phyloP scores from a whole-genome alignment of 2,888 invertebrate genomes.

The Lissocephala sabroskyi region DNA sequence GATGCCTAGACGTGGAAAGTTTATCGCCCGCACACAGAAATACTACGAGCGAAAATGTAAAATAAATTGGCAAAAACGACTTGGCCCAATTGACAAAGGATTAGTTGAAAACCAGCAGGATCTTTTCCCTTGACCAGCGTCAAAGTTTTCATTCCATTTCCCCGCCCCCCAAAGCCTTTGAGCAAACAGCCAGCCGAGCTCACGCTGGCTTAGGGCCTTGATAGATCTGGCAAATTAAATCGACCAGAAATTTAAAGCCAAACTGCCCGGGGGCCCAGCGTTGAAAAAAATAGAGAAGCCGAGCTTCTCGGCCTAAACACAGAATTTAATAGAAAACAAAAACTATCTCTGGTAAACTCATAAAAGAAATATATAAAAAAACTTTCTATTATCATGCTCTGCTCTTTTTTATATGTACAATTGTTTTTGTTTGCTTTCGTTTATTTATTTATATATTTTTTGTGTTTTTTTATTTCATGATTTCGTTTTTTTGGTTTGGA shows the following conservation, averaged over 20 bases:
- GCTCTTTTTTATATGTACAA: conserved; percentile 78
- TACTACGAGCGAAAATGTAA: conserved; percentile 19
- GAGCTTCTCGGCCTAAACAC: conserved; percentile 26
- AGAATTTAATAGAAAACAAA: conserved; percentile 27
- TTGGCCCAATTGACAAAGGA: conserved; percentile 25
- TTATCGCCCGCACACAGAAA: conserved; percentile 35
- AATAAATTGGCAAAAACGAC: conserved; percentile 32
- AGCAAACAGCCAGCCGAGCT: too few species aligned
- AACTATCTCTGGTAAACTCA: conserved; percentile 42
- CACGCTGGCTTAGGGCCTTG: too few species aligned
- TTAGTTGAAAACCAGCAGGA: background rate
- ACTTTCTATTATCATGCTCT: conserved; percentile 67
- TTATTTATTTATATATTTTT: conserved; percentile 25
- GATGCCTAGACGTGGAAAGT: conserved; percentile 56
- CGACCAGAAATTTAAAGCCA: conserved; percentile 37
- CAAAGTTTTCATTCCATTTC: too few species aligned
- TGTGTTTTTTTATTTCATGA: conserved; percentile 24
- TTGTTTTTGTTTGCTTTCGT: conserved; percentile 42
- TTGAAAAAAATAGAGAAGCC: conserved; percentile 5
- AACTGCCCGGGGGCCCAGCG: conserved; percentile 16
- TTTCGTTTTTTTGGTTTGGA: conserved; percentile 24
- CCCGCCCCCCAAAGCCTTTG: too few species aligned
- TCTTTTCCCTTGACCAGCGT: too few species aligned
- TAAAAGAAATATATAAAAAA: conserved; percentile 53
- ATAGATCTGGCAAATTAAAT: too few species aligned